Conservation (phyloP, 2,113 vertebrate genomes). For the Sus scrofa region DNA sequence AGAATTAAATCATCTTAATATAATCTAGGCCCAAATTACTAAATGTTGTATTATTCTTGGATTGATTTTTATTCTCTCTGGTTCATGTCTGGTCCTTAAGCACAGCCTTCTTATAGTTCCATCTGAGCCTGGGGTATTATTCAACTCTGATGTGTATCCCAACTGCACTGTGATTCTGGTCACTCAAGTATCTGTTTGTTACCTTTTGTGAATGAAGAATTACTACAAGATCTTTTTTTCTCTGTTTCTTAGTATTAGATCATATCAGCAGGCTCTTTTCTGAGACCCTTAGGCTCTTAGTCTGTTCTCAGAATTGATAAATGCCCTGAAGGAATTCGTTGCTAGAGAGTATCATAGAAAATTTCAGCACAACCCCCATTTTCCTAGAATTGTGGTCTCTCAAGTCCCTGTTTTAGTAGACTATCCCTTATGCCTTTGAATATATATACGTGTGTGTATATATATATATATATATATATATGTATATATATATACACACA, state of each 20-base stretch:
- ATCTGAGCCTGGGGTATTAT: not conserved
- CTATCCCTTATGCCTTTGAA: not conserved
- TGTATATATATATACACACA: no score
- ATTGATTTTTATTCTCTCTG: not conserved
- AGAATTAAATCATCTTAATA: not conserved
- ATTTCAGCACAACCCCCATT: not conserved
- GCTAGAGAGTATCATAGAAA: not conserved
- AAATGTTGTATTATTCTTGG: not conserved
- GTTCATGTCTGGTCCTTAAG: not conserved
- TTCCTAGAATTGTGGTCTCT: not conserved
- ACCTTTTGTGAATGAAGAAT: not conserved
- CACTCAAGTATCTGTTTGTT: not conserved
- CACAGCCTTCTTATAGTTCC: not conserved
- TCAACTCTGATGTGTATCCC: not conserved
- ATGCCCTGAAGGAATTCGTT: not conserved
- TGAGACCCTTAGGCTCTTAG: not conserved
- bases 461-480: no score
- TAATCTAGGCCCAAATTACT: not conserved
- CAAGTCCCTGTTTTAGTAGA: not conserved
- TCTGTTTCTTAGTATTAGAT: not conserved
- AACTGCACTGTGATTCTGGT: not conserved
- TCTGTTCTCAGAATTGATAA: not conserved
- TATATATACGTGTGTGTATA: no score
- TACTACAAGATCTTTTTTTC: not conserved
- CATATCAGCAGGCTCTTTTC: not conserved